phyloP scores from a whole-genome alignment of 1,140 invertebrate species.

The Aphidius ervi region DNA sequence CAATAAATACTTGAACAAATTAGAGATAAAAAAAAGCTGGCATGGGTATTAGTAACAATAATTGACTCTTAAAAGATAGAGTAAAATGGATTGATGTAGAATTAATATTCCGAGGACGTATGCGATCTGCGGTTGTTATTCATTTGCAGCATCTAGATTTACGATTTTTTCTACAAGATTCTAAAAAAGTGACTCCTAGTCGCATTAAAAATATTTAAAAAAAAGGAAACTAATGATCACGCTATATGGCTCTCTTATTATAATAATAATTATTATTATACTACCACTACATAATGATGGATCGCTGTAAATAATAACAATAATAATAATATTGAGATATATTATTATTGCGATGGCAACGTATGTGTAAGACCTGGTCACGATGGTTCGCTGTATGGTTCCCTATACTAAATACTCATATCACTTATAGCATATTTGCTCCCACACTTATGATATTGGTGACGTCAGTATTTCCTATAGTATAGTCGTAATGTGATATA shows the following conservation, averaged over 20 bases:
- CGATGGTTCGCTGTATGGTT: too few species aligned
- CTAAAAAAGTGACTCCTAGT: background rate
- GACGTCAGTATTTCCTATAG: too few species aligned
- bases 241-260: too few species aligned
- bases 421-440: too few species aligned
- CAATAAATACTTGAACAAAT: background rate
- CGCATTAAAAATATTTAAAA: conserved; percentile 11
- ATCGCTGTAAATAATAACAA: too few species aligned
- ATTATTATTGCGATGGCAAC: too few species aligned
- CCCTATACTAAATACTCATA: too few species aligned
- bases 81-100: conserved; percentile 7
- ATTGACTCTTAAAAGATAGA: background rate
- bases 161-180: conserved; percentile 13
- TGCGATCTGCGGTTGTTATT: conserved; percentile 15
- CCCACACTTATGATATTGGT: too few species aligned
- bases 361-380: too few species aligned
- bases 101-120: conserved; percentile 3
- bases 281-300: too few species aligned
- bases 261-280: background rate
- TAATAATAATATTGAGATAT: too few species aligned
- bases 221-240: conserved; percentile 12
- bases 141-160: conserved; percentile 21
- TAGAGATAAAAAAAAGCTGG: background rate
- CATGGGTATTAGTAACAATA: background rate
- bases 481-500: too few species aligned